Percentiles rank a stretch among this genome's conserved stretches.
Evolutionary conservation across 2,888 invertebrate species (phyloP).

Genomic region (Bimastos eiseni): DNA sequence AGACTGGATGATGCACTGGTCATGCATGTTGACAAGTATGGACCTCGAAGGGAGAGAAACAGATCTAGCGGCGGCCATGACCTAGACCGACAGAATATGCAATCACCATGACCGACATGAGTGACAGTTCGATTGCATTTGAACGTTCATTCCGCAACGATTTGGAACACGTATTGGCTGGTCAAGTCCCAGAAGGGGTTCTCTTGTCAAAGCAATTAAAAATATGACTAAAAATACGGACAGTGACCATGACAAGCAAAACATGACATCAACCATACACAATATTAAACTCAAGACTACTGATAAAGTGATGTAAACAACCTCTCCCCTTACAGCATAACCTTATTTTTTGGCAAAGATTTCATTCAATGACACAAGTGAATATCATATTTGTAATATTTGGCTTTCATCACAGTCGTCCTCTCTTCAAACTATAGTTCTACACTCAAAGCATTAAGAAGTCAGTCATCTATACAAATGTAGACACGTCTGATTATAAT

Average conservation of each 20-base stretch:
- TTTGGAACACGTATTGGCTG: conserved; percentile 13
- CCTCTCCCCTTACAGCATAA: not conserved
- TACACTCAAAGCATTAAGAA: not conserved
- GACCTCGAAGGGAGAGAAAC: not conserved
- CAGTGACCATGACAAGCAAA: not conserved
- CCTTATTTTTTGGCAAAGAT: conserved; percentile 13
- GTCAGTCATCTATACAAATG: not conserved
- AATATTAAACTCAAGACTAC: not conserved
- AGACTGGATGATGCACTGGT: not conserved
- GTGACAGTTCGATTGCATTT: not conserved
- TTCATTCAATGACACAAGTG: not conserved
- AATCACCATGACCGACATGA: not conserved
- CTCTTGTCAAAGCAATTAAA: not conserved
- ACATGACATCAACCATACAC: not conserved
- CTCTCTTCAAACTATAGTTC: not conserved
- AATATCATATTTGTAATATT: not conserved
- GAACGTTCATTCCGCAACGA: not conserved
- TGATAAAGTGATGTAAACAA: not conserved
- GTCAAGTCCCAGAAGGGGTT: not conserved
- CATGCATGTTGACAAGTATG: not conserved
- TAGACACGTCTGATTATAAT: not conserved
- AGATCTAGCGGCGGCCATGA: not conserved
- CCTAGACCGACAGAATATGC: not conserved
- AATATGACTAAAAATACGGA: not conserved
- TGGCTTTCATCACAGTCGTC: not conserved